Evolutionary conservation across 2,888 invertebrate genomes (phyloP), one percentile per base, ranked within the genome.

Genomic region (Phyto melanocephala): DNA sequence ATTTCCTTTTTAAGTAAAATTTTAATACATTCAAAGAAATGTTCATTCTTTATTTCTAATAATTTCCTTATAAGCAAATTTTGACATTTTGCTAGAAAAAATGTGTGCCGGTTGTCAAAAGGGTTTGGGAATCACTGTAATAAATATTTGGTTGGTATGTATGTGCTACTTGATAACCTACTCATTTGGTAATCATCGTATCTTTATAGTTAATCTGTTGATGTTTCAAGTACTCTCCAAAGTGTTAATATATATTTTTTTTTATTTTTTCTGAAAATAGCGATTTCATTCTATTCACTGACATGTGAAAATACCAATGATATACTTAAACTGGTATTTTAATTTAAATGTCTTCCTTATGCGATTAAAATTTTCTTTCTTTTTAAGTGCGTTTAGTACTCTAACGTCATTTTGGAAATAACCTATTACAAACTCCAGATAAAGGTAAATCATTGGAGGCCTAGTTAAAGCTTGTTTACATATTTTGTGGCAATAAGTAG

Each of bases 381-480:
- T 20, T 24, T 28, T 37, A 52, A 63, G 54, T 74, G 68, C 76
- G 80, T 81, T 84, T 81, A 83, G 82, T 83, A 80, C 83, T 81
- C 81, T 83, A 83, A 81, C 63, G 74, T 71, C 75, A 75, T 70
- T 54, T 67, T 47, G 35, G 37, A 58, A 63, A 42, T 11, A 42
- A n/a, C 15, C 5, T 1, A 11, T n/a, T 4, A n/a, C 1, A 42
- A 47, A 47, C 20, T 47, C 15, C 10, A 20, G n/a, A n/a, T n/a
- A n/a, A n/a, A n/a, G n/a, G n/a, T n/a, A n/a, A n/a, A n/a, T n/a
- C n/a, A n/a, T n/a, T n/a, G n/a, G n/a, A n/a, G n/a, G n/a, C n/a
- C n/a, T n/a, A n/a, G n/a, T n/a, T n/a, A n/a, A n/a, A n/a, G n/a
- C n/a, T n/a, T n/a, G n/a, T n/a, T n/a, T n/a, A n/a, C n/a, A n/a